Evolutionary conservation across 1,140 invertebrate species (phyloP), one percentile per base, ranked within the genome.

Genomic region (Oryzaephilus surinamensis): DNA sequence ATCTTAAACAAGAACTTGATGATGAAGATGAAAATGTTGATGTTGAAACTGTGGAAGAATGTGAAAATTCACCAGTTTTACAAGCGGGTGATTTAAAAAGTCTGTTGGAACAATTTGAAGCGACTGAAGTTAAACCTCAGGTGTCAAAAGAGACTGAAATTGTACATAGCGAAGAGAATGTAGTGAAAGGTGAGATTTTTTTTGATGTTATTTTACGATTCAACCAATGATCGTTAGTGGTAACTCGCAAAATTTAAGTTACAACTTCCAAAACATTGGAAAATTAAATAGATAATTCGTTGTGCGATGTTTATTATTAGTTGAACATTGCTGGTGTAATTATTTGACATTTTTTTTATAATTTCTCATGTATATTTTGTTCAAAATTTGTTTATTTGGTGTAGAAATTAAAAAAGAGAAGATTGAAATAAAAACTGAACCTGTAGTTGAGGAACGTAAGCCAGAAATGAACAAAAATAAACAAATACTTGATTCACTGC

Each of bases 81-180:
- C 61, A 69, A 52, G 69, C 71, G 17, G 50, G 55, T n/a, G 67
- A 72, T 57, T 32, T 70, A 3, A 52, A 52, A 14, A 68, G 66
- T 51, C 54, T 72, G 11, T 50, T 72, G 14, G 66, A 69, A 38
- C 68, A 72, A 54, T 73, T 72, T 60, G 70, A 74, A 54, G 64
- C 64, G 23, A 57, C 56, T 19, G 61, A 66, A 47, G 11, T 20
- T n/a, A 3, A 24, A 24, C 11, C 23, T 7, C 23, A n/a, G 4
- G 11, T n/a, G 10, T 21, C 20, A 21, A 21, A 6, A 21, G 11
- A 11, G 4, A 24, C 10, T 24, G 11, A 6, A 6, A 2, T n/a
- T 24, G 11, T n/a, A n/a, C 10, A 24, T 24, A 24, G 3, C 11
- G 11, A 24, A n/a, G 8, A 24, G 10, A 10, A 24, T 24, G 11